Evolutionary conservation across 2,888 invertebrate species (phyloP).

Genomic region (Palloptera scutellata): DNA sequence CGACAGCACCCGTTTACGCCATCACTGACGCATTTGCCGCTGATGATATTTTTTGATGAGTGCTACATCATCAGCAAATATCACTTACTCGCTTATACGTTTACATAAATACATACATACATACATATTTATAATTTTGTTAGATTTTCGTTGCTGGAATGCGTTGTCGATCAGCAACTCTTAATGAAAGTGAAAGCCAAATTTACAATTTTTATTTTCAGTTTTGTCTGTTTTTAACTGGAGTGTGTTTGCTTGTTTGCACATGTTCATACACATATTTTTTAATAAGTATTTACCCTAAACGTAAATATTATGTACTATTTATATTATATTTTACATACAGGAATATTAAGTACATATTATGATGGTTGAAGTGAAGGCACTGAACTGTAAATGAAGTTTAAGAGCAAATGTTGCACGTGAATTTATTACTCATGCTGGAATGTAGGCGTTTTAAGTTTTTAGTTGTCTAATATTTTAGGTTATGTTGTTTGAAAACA

Average conservation of each 20-base stretch:
- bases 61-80: background rate
- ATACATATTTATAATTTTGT: background rate
- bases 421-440: background rate
- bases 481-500: too few species aligned
- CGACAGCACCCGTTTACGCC: too few species aligned
- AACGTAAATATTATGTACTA: too few species aligned
- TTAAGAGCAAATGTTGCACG: slow-evolving; percentile 20
- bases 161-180: slow-evolving; percentile 39
- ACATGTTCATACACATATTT: background rate
- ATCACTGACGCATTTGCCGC: background rate
- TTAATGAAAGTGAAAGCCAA: slow-evolving; percentile 39
- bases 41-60: background rate
- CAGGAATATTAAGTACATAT: background rate
- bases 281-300: background rate
- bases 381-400: slow-evolving; percentile 36
- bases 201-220: slow-evolving; percentile 1
- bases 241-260: background rate
- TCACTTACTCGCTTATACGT: background rate
- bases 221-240: background rate
- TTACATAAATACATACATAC: background rate
- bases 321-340: too few species aligned
- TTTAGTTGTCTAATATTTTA: too few species aligned
- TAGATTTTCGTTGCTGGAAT: slow-evolving; percentile 13
- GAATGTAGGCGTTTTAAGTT: background rate
- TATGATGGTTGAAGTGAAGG: slow-evolving; percentile 14